A percentile compares a stretch with the other conserved stretches of the same genome.
Evolutionary conservation across 1,140 invertebrate species (phyloP).

Genomic region (Bombus picipes): DNA sequence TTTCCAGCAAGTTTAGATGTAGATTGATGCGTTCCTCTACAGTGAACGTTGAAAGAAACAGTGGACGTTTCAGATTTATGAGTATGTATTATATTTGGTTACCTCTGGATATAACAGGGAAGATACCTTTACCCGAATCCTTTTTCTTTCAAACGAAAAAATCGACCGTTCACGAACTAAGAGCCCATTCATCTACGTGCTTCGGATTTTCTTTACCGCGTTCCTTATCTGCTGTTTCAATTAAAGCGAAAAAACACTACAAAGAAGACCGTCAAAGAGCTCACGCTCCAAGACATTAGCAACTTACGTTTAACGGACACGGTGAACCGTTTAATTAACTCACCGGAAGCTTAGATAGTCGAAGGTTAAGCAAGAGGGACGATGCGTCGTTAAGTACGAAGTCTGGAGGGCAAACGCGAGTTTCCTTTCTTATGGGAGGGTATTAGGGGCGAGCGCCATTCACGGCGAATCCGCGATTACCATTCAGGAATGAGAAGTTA

Average conservation of each 20-base stretch:
- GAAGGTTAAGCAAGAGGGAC: conserved; percentile 53
- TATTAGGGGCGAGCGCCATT: conserved; percentile 52
- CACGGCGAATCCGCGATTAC: conserved; percentile 48
- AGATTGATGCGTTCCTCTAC: conserved; percentile 5
- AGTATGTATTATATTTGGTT: not conserved
- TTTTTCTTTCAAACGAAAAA: not conserved
- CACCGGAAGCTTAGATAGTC: conserved; percentile 34
- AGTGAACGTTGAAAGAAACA: not conserved
- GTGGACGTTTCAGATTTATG: conserved; percentile 2
- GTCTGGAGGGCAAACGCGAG: conserved; percentile 40
- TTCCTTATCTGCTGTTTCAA: not conserved
- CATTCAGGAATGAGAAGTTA: conserved; percentile 53
- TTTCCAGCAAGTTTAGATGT: not conserved
- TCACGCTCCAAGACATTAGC: not conserved
- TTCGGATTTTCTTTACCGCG: not conserved
- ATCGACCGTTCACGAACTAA: not conserved
- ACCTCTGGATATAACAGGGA: not conserved
- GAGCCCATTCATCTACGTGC: not conserved
- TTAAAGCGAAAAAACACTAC: not conserved
- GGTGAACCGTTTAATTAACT: conserved; percentile 57
- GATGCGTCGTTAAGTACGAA: conserved; percentile 53
- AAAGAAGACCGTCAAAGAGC: not conserved
- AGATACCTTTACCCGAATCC: not conserved
- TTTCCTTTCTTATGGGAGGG: conserved; percentile 57
- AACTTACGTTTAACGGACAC: not conserved